phyloP scores from a whole-genome alignment of 2,888 invertebrate genomes.

The Microplitis deprimator region DNA sequence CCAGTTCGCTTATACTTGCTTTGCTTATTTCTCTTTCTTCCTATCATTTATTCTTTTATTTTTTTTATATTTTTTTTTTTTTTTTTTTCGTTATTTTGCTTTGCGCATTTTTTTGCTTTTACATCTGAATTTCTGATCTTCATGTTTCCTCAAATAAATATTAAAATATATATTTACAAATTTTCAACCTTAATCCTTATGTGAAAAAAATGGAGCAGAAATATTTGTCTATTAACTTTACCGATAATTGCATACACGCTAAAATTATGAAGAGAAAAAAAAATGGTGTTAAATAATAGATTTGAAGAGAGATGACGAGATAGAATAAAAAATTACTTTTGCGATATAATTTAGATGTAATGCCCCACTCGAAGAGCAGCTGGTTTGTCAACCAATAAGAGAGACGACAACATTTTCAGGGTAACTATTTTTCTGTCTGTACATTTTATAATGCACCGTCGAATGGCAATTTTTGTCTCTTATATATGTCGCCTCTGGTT shows the following conservation, averaged over 20 bases:
- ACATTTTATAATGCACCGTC: constrained; percentile 26
- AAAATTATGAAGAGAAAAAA: background rate
- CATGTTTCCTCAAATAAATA: no score
- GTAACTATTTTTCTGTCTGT: constrained; percentile 33
- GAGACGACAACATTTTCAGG: constrained; percentile 15
- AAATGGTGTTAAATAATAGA: background rate
- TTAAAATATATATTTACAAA: no score
- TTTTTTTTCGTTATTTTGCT: background rate
- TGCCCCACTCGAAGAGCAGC: constrained; percentile 65
- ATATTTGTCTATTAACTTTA: background rate
- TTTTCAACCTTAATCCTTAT: no score
- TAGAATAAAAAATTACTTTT: constrained; percentile 50
- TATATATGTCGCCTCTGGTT: constrained; percentile 26
- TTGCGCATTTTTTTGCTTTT: background rate
- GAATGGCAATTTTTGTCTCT: constrained; percentile 20
- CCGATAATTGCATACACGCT: background rate
- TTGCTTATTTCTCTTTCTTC: constrained; percentile 35
- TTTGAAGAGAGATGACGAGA: constrained; percentile 19
- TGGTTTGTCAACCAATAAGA: constrained; percentile 48
- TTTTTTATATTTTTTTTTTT: background rate
- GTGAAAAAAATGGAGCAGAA: background rate
- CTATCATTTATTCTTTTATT: background rate
- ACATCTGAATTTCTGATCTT: background rate
- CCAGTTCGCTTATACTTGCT: background rate
- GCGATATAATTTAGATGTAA: constrained; percentile 66